A percentile compares a stretch with the other conserved stretches of the same genome.
These are phyloP conservation scores for Syngnathoides biaculeatus DNA, from an alignment of 2,113 vertebrate genomes.

Conservation along the genomic window DNA sequence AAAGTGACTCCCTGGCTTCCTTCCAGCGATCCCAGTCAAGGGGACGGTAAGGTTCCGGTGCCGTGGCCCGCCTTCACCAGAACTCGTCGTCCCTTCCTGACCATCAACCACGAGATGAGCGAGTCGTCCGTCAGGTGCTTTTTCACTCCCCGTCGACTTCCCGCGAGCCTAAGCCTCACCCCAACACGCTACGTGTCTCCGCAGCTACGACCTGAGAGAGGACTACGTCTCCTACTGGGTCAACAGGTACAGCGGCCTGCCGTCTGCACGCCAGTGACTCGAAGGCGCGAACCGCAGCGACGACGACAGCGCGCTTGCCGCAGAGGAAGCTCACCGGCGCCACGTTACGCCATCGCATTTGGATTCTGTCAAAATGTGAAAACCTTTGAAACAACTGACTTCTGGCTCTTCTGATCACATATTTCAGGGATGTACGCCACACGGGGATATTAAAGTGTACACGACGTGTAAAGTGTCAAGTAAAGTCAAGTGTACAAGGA, in stretches of 20 bases:
- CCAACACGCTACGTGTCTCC: background rate
- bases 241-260: constrained; percentile 35
- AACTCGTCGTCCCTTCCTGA: constrained; percentile 58
- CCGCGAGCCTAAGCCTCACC: no score
- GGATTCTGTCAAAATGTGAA: no score
- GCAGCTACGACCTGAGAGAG: constrained; percentile 47
- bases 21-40: constrained; percentile 76
- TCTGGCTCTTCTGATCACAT: no score
- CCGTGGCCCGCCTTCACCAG: constrained; percentile 69
- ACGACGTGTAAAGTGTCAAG: no score
- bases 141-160: background rate
- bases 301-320: background rate
- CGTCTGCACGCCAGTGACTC: background rate
- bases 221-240: constrained; percentile 49
- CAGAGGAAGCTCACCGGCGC: no score
- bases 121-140: constrained; percentile 61
- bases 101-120: constrained; percentile 70
- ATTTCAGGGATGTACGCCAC: no score
- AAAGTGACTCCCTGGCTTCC: background rate
- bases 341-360: no score
- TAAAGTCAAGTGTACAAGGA: no score
- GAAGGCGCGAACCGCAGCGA: no score
- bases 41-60: constrained; percentile 62
- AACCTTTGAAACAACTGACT: no score
- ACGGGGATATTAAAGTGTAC: no score